A percentile compares a stretch with the other conserved stretches of the same genome.
Evolutionary conservation across 2,888 invertebrate species (phyloP).

Genomic region (Orchesella flavescens): DNA sequence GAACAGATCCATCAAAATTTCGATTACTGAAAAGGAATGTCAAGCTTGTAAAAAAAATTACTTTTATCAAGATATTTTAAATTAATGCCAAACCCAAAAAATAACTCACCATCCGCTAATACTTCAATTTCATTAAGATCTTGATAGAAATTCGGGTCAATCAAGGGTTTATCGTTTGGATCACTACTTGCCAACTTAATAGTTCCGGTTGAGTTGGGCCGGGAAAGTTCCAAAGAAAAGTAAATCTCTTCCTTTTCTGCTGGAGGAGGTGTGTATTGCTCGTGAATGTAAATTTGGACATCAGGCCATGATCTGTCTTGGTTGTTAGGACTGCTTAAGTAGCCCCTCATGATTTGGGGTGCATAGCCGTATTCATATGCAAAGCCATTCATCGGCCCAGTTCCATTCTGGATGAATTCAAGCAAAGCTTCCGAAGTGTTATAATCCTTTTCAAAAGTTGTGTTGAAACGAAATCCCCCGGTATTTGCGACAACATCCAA

Average conservation of each 20-base stretch:
- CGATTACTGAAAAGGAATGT: not conserved
- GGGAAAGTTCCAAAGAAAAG: slow-evolving; percentile 29
- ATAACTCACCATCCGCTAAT: slow-evolving; percentile 38
- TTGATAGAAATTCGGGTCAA: slow-evolving; percentile 59
- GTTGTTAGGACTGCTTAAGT: slow-evolving; percentile 37
- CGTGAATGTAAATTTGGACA: slow-evolving; percentile 39
- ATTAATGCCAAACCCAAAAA: too few species aligned
- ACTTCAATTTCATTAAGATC: slow-evolving; percentile 48
- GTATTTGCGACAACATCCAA: slow-evolving; percentile 17
- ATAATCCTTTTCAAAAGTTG: slow-evolving; percentile 39
- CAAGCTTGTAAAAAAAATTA: too few species aligned
- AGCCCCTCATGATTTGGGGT: slow-evolving; percentile 56
- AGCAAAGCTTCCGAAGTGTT: slow-evolving; percentile 21
- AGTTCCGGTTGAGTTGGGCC: slow-evolving; percentile 2
- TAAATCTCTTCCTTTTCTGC: slow-evolving; percentile 21
- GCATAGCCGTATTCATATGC: not conserved
- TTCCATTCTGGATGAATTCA: slow-evolving; percentile 47
- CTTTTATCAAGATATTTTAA: too few species aligned
- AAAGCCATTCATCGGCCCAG: slow-evolving; percentile 35
- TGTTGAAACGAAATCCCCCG: slow-evolving; percentile 39
- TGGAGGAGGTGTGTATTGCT: not conserved
- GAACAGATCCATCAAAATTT: slow-evolving; percentile 47
- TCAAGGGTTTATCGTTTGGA: slow-evolving; percentile 45
- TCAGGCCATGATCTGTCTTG: slow-evolving; percentile 53
- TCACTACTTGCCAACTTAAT: slow-evolving; percentile 47